Conservation (phyloP, 2,888 invertebrate genomes). For the Aleiodes testaceus region DNA sequence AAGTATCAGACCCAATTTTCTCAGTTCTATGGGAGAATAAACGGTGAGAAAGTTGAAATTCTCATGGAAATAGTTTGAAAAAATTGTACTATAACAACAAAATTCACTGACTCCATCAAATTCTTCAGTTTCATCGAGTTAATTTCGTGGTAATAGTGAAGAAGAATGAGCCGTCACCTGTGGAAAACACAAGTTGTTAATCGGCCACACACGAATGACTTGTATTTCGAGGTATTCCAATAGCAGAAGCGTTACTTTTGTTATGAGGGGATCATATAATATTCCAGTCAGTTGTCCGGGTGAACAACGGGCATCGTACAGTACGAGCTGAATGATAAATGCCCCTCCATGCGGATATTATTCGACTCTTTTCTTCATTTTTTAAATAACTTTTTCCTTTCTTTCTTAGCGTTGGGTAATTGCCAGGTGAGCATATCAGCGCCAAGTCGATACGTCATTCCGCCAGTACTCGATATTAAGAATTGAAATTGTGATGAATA, state of each 20-base stretch:
- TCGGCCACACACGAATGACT: constrained; percentile 32
- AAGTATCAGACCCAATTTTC: constrained; percentile 24
- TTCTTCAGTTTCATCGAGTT: not conserved
- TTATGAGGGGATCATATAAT: constrained; percentile 68
- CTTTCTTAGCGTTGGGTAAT: constrained; percentile 68
- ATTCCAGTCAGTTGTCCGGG: constrained; percentile 69
- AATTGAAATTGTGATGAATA: not conserved
- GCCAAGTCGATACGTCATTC: constrained; percentile 45
- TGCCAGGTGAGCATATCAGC: constrained; percentile 69
- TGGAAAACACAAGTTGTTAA: constrained; percentile 26
- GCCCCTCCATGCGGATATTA: constrained; percentile 40
- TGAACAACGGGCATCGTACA: constrained; percentile 69
- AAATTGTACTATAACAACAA: constrained; percentile 48
- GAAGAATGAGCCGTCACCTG: constrained; percentile 20
- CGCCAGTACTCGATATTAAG: not conserved
- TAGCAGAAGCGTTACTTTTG: constrained; percentile 59
- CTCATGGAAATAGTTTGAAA: constrained; percentile 15
- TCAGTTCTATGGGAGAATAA: constrained; percentile 32
- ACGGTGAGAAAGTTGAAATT: constrained; percentile 39
- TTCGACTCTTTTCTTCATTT: constrained; percentile 10
- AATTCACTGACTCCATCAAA: constrained; percentile 8
- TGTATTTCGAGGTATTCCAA: constrained; percentile 36
- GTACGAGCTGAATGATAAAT: constrained; percentile 68
- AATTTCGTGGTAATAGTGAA: constrained; percentile 20
- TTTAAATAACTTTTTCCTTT: constrained; percentile 41